A percentile compares a stretch with the other conserved stretches of the same genome.
These are phyloP conservation scores for Ips typographus DNA, from an alignment of 1,140 invertebrate species.

Conservation along the genomic window DNA sequence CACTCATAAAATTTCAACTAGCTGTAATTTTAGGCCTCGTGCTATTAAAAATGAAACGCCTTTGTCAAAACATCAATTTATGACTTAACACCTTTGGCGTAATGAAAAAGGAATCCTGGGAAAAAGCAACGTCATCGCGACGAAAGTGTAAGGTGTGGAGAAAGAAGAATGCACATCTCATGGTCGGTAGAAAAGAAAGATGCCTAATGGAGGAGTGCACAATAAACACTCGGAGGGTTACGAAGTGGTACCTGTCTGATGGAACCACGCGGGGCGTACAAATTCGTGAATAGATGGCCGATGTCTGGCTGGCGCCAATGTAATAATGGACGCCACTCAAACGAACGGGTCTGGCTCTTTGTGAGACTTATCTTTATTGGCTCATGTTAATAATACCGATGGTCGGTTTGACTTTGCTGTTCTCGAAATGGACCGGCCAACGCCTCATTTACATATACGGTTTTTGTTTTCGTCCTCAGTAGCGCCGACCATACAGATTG, in stretches of 20 bases:
- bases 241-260: conserved; percentile 29
- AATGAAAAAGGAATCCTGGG: background rate
- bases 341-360: conserved; percentile 19
- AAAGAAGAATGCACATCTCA: conserved; percentile 24
- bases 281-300: conserved; percentile 31
- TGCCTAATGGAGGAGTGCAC: conserved; percentile 25
- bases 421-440: conserved; percentile 8
- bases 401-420: conserved; percentile 25
- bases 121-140: conserved; percentile 18
- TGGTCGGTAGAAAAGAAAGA: conserved; percentile 19
- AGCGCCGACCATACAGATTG: too few relatives aligned
- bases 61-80: too few relatives aligned
- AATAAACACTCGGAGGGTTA: conserved; percentile 26
- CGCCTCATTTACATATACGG: conserved; percentile 13
- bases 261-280: conserved; percentile 28
- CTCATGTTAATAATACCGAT: conserved; percentile 29
- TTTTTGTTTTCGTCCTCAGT: background rate
- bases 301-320: conserved; percentile 30
- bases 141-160: conserved; percentile 20
- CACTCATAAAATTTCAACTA: too few relatives aligned
- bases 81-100: too few relatives aligned
- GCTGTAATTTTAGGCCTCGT: too few relatives aligned
- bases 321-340: conserved; percentile 32
- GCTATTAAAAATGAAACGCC: too few relatives aligned
- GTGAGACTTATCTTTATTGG: conserved; percentile 37